A percentile compares a stretch with the other conserved stretches of the same genome.
phyloP scores from a whole-genome alignment of 92 coral and sea anemone genomes.

The Desmophyllum pertusum region DNA sequence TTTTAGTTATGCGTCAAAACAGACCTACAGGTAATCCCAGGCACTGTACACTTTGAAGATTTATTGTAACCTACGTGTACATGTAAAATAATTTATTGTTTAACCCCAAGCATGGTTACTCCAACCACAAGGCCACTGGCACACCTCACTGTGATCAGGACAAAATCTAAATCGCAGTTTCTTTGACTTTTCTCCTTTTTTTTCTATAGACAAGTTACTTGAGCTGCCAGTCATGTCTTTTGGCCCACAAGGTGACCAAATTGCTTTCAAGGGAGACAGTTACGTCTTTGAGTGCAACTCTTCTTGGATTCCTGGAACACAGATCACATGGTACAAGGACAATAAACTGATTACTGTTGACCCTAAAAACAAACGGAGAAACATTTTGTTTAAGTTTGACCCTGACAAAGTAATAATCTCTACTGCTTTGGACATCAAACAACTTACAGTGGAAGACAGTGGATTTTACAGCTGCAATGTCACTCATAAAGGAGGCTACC shows the following conservation, averaged over 20 bases:
- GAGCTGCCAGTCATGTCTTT: conserved; percentile 58
- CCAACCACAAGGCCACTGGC: not conserved
- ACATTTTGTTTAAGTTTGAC: conserved; percentile 39
- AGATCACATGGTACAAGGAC: conserved; percentile 76
- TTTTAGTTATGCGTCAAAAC: too few species aligned
- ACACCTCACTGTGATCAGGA: not conserved
- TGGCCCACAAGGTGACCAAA: conserved; percentile 62
- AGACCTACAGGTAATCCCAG: too few species aligned
- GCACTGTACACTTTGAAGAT: too few species aligned
- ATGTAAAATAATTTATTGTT: too few species aligned
- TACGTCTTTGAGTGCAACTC: conserved; percentile 62
- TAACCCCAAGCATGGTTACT: too few species aligned
- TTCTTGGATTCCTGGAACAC: conserved; percentile 71
- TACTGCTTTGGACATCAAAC: conserved; percentile 44
- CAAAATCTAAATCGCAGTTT: not conserved
- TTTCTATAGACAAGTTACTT: conserved; percentile 14
- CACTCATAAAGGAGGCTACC: conserved; percentile 55
- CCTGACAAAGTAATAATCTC: conserved; percentile 19
- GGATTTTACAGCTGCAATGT: conserved; percentile 72
- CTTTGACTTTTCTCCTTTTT: too few species aligned
- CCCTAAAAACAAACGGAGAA: conserved; percentile 9
- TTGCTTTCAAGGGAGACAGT: conserved; percentile 75
- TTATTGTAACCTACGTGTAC: too few species aligned
- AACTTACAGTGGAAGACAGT: conserved; percentile 54
- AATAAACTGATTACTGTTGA: conserved; percentile 34